phyloP scores from a whole-genome alignment of 1,140 invertebrate species.

The Pinna nobilis region DNA sequence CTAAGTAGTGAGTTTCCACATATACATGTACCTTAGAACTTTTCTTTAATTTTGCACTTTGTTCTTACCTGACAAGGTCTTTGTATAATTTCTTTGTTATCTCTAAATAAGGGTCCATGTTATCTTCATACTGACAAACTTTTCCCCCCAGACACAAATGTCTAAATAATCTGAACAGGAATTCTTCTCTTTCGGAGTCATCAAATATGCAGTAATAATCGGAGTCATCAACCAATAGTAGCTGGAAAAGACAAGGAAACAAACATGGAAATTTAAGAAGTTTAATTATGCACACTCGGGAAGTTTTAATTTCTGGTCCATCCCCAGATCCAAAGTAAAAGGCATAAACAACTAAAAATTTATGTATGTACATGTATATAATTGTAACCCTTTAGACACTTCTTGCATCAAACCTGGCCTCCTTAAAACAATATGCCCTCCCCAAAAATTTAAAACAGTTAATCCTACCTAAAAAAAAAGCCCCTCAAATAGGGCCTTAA shows the following conservation, averaged over 20 bases:
- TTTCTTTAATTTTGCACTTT: background rate
- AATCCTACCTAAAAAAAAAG: no score
- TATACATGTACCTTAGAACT: background rate
- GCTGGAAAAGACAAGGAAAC: slow-evolving; percentile 61
- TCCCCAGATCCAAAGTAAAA: no score
- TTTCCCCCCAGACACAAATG: slow-evolving; percentile 80
- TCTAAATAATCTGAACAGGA: slow-evolving; percentile 79
- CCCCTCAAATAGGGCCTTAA: no score
- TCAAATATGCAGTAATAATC: slow-evolving; percentile 76
- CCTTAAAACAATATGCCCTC: no score
- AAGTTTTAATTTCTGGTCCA: no score
- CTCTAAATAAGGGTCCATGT: slow-evolving; percentile 78
- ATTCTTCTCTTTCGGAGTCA: slow-evolving; percentile 77
- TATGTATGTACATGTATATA: no score
- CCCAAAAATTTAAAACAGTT: no score
- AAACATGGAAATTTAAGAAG: no score
- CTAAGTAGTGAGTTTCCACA: background rate
- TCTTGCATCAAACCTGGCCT: no score
- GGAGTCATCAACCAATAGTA: slow-evolving; percentile 78
- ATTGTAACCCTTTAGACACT: no score
- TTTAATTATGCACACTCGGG: no score
- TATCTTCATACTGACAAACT: slow-evolving; percentile 81
- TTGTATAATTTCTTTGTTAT: slow-evolving; percentile 79
- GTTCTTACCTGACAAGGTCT: slow-evolving; percentile 80
- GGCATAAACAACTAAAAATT: no score